Evolutionary conservation across 2,797 vertebrate species (phyloP).

Genomic region (Schizopygopsis malacanthus): DNA sequence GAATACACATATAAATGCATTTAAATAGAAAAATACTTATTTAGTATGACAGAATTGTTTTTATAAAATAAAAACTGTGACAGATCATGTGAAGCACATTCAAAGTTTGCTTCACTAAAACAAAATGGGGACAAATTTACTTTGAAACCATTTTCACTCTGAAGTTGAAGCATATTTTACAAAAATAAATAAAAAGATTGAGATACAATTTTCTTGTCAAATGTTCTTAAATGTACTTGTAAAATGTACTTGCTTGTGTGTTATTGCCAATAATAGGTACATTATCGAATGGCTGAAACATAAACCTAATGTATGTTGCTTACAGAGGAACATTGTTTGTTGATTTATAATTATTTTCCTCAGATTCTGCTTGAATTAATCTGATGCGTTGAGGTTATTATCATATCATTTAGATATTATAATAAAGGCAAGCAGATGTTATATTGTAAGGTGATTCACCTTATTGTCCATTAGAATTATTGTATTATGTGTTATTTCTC

Average conservation of each 20-base stretch:
- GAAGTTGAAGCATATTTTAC: not conserved
- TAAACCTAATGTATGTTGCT: not conserved
- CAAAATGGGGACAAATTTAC: not conserved
- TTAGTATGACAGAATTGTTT: not conserved
- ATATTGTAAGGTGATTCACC: not conserved
- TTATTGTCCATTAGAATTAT: conserved; percentile 31
- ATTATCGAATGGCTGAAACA: not conserved
- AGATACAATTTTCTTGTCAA: too few relatives aligned
- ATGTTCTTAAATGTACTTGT: not conserved
- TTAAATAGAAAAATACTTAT: too few relatives aligned
- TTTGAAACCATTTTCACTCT: not conserved
- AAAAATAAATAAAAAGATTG: too few relatives aligned
- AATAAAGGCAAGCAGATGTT: not conserved
- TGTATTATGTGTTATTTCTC: conserved; percentile 39
- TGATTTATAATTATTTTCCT: not conserved
- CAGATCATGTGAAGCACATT: too few relatives aligned
- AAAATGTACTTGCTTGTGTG: not conserved
- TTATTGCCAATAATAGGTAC: not conserved
- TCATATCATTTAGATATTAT: not conserved
- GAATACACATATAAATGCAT: too few relatives aligned
- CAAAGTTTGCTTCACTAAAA: too few relatives aligned
- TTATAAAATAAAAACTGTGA: too few relatives aligned
- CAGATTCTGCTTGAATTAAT: not conserved
- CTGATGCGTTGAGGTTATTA: not conserved
- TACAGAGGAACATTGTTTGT: not conserved